Evolutionary conservation across 2,113 vertebrate genomes (phyloP), one percentile per base, ranked within the genome.

Genomic region (Hippocampus abdominalis): DNA sequence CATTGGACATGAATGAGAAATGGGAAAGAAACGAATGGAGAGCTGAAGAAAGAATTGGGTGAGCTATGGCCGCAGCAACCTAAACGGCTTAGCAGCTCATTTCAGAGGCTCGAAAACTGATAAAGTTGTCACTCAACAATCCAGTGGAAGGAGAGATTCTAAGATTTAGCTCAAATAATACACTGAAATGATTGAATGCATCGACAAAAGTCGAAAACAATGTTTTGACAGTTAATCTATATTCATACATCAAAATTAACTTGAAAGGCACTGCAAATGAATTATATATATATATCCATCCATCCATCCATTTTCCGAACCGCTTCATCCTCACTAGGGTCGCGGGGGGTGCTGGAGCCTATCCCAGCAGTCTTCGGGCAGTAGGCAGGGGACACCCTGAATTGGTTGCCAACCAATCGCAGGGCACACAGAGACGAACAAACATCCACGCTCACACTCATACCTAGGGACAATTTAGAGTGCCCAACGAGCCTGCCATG

Each of bases 11-110:
- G 20, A 12, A 5, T 59, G 46, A 20, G 44, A 16, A 21, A 48
- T n/a, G 46, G 15, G 20, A 29, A 48, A 21, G 18, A 23, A 27
- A 15, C 20, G 56, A 40, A 54, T 23, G 32, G 29, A 25, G 12
- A 56, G 67, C 42, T 12, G 42, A 48, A 18, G 15, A 6, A 48
- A 48, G 23, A 15, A 64, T 63, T 36, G 25, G 16, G 5, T 15
- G 73, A 36, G 62, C 32, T 46, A 27, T 64, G 9, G n/a, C 64
- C 25, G 53, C 66, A 77, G 60, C n/a, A 39, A 64, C 46, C 48
- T 74, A 72, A 82, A 65, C 74, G 65, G 72, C 59, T 81, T 81
- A 81, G 9, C 23, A 68, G 40, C 69, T 61, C 63, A 71, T 71
- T 70, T 32, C 54, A 73, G 64, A 78, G n/a, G 18, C 70, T 73